Conservation (phyloP, 1,140 invertebrate species). For the Hycleus phaleratus region DNA sequence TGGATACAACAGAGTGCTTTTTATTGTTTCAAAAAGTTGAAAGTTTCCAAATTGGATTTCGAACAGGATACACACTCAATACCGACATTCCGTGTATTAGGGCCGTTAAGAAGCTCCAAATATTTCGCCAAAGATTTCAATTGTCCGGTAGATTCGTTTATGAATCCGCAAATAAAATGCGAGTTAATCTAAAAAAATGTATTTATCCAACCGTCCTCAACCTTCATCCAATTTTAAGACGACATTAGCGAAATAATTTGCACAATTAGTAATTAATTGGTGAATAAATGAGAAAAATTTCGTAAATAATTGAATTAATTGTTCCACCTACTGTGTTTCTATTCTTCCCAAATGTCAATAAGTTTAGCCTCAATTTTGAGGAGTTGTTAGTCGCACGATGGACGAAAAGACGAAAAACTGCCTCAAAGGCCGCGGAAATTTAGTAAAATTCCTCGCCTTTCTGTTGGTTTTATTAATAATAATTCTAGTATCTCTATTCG, state of each 20-base stretch:
- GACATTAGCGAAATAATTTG: too few species aligned
- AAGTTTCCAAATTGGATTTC: background rate
- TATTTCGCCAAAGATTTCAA: slow-evolving; percentile 8
- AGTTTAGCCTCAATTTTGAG: too few species aligned
- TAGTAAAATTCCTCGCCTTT: slow-evolving; percentile 2
- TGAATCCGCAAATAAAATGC: background rate
- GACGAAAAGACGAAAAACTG: too few species aligned
- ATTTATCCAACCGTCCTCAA: too few species aligned
- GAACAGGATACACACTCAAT: background rate
- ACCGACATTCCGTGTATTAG: background rate
- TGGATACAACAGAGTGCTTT: background rate
- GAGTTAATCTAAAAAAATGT: too few species aligned
- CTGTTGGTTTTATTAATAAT: slow-evolving; percentile 4
- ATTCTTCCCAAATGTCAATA: too few species aligned
- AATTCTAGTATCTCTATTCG: background rate
- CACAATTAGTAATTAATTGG: too few species aligned
- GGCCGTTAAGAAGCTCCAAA: background rate
- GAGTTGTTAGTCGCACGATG: too few species aligned
- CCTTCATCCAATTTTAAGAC: too few species aligned
- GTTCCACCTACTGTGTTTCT: too few species aligned
- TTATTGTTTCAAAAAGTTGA: background rate
- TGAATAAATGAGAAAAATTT: too few species aligned
- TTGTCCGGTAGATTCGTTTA: background rate
- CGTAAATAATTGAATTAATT: too few species aligned
- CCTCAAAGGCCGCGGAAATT: background rate